phyloP scores from a whole-genome alignment of 2,888 invertebrate genomes.

The Cryptocephalus primarius region DNA sequence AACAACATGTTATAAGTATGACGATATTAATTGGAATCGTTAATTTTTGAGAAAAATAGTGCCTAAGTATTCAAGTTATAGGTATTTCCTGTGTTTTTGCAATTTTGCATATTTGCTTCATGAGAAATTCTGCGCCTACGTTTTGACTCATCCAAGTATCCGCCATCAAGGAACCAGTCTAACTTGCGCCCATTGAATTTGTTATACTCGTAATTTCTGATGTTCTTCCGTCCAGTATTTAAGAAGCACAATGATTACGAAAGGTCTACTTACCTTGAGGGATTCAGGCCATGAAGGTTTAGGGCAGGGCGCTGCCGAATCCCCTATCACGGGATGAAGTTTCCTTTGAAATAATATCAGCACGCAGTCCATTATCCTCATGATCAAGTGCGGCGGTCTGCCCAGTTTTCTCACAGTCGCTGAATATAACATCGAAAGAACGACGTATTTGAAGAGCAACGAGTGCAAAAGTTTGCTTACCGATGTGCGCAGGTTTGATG shows the following conservation, averaged over 20 bases:
- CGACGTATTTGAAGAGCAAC: neutral
- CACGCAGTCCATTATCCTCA: conserved; percentile 98
- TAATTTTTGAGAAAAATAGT: too few relatives aligned
- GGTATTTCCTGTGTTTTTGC: too few relatives aligned
- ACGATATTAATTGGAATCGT: too few relatives aligned
- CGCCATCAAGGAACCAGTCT: too few relatives aligned
- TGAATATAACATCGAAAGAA: conserved; percentile 14
- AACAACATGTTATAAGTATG: too few relatives aligned
- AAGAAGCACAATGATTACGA: neutral
- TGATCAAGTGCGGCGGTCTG: conserved; percentile 90
- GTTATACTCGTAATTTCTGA: too few relatives aligned
- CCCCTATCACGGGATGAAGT: conserved; percentile 70
- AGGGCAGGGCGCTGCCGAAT: conserved; percentile 71
- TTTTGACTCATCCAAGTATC: too few relatives aligned
- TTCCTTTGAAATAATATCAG: conserved; percentile 84
- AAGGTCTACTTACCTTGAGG: conserved; percentile 47
- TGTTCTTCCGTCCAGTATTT: too few relatives aligned
- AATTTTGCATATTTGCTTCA: too few relatives aligned
- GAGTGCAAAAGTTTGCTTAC: conserved; percentile 21
- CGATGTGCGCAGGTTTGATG: conserved; percentile 92
- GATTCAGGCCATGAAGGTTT: conserved; percentile 97
- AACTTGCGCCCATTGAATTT: too few relatives aligned
- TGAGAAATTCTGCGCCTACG: too few relatives aligned
- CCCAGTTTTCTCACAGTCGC: conserved; percentile 88
- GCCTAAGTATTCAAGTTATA: too few relatives aligned